Evolutionary conservation across 2,888 invertebrate species (phyloP), one percentile per base, ranked within the genome.

Genomic region (Amblyteles armatorius): DNA sequence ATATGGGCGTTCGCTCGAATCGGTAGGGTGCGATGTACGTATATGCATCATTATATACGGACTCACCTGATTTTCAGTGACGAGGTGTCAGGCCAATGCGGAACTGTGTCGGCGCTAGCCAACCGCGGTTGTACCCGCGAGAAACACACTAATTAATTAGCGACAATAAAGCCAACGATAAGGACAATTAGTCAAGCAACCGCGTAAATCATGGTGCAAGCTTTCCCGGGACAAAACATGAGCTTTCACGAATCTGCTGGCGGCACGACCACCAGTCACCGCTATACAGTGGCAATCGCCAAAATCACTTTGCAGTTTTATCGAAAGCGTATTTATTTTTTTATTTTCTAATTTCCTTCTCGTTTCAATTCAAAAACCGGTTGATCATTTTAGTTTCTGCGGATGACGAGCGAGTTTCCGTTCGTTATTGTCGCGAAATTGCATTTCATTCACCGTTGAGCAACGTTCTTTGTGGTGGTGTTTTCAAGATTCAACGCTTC

Each of bases 91-190:
- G 55, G 2, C 57, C 55, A 26, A 29, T 44, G 19, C 50, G 71
- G 19, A 44, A 69, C 71, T 40, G n/a, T 55, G 16, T 57, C 29
- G 16, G 52, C 52, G 40, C 52, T 44, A 36, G 44, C 67, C 69
- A 63, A 69, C 52, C 36, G 71, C 36, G 65, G 22, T 19, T 13
- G 33, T n/a, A 36, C 63, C 60, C 65, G 65, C 19, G 74, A 19
- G 76, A 67, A 79, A 76, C 69, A 60, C 22, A 19, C 74, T 83
- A 65, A 83, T 76, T 74, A 76, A 83, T 76, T 79, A 76, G 69
- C 72, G 72, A 68, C 72, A 73, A 67, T 65, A 52, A 60, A 60
- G 48, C 71, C 44, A 65, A 48, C 69, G 65, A 71, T 71, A 55
- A 79, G 16, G 63, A 63, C 63, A 63, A 63, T 76, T 65, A 50